These are phyloP conservation scores for Pterois miles DNA, from an alignment of 2,797 vertebrate genomes.

Conservation along the genomic window DNA sequence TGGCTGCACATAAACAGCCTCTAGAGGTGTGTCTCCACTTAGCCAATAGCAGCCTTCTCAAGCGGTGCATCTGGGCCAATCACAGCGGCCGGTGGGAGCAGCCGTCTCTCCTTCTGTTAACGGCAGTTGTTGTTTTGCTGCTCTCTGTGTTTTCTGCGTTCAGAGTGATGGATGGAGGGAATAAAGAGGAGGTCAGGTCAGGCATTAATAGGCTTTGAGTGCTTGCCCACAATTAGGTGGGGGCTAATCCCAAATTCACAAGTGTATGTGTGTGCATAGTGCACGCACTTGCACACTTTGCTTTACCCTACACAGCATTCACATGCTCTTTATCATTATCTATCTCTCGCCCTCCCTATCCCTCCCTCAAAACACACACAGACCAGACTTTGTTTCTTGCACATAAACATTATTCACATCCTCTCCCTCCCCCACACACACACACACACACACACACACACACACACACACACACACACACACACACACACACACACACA, in stretches of 20 bases:
- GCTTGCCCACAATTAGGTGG: slow-evolving; percentile 65
- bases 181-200: slow-evolving; percentile 73
- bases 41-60: slow-evolving; percentile 80
- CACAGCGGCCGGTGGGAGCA: slow-evolving; percentile 44
- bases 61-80: slow-evolving; percentile 72
- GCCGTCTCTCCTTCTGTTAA: slow-evolving; percentile 65
- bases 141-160: slow-evolving; percentile 55
- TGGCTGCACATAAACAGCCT: slow-evolving; percentile 84
- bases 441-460: slow-evolving; percentile 9
- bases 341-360: not conserved
- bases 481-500: slow-evolving; percentile 6
- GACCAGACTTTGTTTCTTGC: slow-evolving; percentile 60
- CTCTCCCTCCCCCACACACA: not conserved
- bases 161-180: slow-evolving; percentile 73
- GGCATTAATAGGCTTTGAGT: slow-evolving; percentile 72
- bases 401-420: slow-evolving; percentile 54
- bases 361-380: slow-evolving; percentile 43
- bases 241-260: slow-evolving; percentile 61
- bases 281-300: slow-evolving; percentile 22
- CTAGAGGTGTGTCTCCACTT: slow-evolving; percentile 86
- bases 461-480: not conserved
- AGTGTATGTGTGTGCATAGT: slow-evolving; percentile 3
- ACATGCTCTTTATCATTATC: slow-evolving; percentile 48
- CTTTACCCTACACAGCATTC: slow-evolving; percentile 39
- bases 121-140: slow-evolving; percentile 83